A percentile compares a stretch with the other conserved stretches of the same genome.
phyloP scores from a whole-genome alignment of 2,888 invertebrate genomes.

The Dryococelus australis region DNA sequence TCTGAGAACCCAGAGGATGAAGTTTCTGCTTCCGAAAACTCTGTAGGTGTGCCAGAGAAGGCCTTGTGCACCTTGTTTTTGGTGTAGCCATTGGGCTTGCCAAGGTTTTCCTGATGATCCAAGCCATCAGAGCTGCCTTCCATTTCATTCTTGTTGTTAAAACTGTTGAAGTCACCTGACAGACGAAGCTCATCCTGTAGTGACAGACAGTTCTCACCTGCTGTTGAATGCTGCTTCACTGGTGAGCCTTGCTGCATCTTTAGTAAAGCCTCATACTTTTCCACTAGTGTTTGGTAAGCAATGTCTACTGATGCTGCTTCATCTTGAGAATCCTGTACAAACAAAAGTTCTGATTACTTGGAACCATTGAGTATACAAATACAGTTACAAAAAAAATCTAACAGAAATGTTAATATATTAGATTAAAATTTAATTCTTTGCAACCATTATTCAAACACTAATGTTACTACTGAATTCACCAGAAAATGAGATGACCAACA shows the following conservation, averaged over 20 bases:
- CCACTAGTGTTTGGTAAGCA: conserved; percentile 80
- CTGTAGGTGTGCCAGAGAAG: conserved; percentile 75
- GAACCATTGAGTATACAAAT: not conserved
- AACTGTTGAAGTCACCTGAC: conserved; percentile 74
- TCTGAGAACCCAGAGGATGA: conserved; percentile 85
- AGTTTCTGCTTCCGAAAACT: conserved; percentile 86
- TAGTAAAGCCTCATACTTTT: conserved; percentile 84
- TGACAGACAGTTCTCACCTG: conserved; percentile 53
- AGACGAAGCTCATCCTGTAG: conserved; percentile 79
- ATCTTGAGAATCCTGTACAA: conserved; percentile 55
- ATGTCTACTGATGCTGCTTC: conserved; percentile 60
- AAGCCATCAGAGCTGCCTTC: conserved; percentile 29
- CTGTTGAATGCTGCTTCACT: conserved; percentile 53
- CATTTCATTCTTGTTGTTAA: conserved; percentile 54
- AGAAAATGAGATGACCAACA: no score
- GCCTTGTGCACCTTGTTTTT: conserved; percentile 47
- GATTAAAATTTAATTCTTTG: no score
- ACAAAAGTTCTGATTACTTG: conserved; percentile 32
- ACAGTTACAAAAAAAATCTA: no score
- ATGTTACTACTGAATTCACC: no score
- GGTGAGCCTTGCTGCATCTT: conserved; percentile 73
- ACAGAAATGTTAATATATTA: no score
- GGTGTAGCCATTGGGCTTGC: not conserved
- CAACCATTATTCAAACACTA: no score
- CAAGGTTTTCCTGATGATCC: not conserved